These are phyloP conservation scores for Zingel zingel DNA, from an alignment of 2,113 vertebrate genomes.

Conservation along the genomic window DNA sequence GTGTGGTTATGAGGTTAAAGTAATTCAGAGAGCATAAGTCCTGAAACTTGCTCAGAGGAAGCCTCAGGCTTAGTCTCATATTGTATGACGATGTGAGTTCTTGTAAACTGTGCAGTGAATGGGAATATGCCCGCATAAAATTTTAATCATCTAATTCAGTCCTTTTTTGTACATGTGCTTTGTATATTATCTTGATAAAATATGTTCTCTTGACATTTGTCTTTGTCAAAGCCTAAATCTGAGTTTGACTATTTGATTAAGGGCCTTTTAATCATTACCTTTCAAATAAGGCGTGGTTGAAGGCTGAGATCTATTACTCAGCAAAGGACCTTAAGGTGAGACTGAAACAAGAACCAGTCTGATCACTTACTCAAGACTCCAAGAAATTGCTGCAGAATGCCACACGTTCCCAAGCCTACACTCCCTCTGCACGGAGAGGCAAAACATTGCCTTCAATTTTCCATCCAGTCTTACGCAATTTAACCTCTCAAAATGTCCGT, in stretches of 20 bases:
- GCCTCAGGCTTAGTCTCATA: constrained; percentile 44
- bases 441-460: constrained; percentile 57
- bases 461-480: constrained; percentile 58
- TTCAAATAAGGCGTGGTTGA: constrained; percentile 15
- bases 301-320: constrained; percentile 14
- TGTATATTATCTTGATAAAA: not conserved
- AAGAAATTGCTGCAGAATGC: constrained; percentile 34
- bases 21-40: constrained; percentile 42
- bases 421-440: constrained; percentile 25
- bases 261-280: constrained; percentile 18
- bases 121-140: not conserved
- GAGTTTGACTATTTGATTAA: constrained; percentile 11
- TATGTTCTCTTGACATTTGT: not conserved
- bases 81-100: constrained; percentile 49
- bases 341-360: constrained; percentile 34
- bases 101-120: constrained; percentile 27
- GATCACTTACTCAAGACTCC: constrained; percentile 23
- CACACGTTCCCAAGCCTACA: constrained; percentile 22
- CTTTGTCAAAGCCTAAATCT: not conserved
- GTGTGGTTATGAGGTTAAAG: constrained; percentile 15
- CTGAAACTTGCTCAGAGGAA: constrained; percentile 44
- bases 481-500: constrained; percentile 54
- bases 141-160: not conserved
- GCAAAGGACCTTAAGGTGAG: constrained; percentile 7
- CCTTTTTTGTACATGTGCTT: not conserved